Percentiles rank a stretch among this genome's conserved stretches.
Evolutionary conservation across 2,888 invertebrate species (phyloP).

Genomic region (Chymomyza fuscimana): DNA sequence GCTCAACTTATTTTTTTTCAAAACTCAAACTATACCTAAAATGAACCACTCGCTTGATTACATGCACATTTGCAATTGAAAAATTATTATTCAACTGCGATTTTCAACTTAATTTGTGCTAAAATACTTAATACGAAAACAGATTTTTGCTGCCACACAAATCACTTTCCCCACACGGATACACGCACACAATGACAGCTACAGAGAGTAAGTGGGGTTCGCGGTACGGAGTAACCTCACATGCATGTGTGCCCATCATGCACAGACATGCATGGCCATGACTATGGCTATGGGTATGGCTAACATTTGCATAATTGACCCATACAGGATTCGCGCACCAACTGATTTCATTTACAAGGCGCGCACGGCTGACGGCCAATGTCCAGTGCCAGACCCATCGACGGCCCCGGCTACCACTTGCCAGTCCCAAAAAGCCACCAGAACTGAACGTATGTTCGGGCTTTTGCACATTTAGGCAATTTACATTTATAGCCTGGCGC

Average conservation of each 20-base stretch:
- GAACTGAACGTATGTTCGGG: slow-evolving; percentile 68
- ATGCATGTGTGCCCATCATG: slow-evolving; percentile 3
- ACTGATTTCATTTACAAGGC: slow-evolving; percentile 73
- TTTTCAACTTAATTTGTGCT: slow-evolving; percentile 67
- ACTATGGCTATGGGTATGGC: slow-evolving; percentile 21
- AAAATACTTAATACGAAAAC: slow-evolving; percentile 71
- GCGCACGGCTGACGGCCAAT: slow-evolving; percentile 16
- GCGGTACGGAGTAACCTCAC: background rate
- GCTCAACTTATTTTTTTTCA: too few species aligned
- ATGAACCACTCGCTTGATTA: background rate
- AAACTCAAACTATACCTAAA: too few species aligned
- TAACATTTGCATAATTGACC: slow-evolving; percentile 79
- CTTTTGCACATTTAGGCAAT: slow-evolving; percentile 74
- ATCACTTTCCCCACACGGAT: slow-evolving; percentile 67
- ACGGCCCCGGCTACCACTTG: background rate
- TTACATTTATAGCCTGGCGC: slow-evolving; percentile 75
- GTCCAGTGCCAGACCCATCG: background rate
- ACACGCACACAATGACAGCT: slow-evolving; percentile 13
- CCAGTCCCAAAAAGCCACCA: background rate
- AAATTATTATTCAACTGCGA: slow-evolving; percentile 36
- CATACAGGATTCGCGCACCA: slow-evolving; percentile 77
- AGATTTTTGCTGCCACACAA: slow-evolving; percentile 71
- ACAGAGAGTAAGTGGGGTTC: background rate
- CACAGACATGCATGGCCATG: slow-evolving; percentile 4
- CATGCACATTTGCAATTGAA: background rate